A percentile compares a stretch with the other conserved stretches of the same genome.
Conservation (phyloP, 2,113 vertebrate species). For the Pseudolaguvia tuberculata region DNA sequence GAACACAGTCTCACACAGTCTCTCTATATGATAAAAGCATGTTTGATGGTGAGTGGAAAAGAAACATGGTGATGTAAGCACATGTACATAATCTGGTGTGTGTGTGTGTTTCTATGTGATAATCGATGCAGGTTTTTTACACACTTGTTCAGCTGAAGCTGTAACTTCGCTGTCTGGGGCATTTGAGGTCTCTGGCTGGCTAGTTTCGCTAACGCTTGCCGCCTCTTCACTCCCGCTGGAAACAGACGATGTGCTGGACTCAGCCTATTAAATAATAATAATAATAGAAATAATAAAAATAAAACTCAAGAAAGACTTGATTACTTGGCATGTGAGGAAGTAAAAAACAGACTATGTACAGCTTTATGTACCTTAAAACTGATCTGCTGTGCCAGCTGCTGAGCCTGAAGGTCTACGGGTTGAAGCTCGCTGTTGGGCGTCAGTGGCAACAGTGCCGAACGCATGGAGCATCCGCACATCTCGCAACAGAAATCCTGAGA, state of each 20-base stretch:
- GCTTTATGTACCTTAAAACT: constrained; percentile 83
- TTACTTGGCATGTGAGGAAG: background rate
- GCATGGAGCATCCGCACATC: constrained; percentile 81
- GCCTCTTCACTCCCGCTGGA: constrained; percentile 47
- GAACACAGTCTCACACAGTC: too few relatives aligned
- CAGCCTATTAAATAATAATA: constrained; percentile 54
- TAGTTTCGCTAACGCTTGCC: constrained; percentile 25
- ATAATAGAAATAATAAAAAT: too few relatives aligned
- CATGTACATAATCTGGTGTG: too few relatives aligned
- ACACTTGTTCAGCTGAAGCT: constrained; percentile 57
- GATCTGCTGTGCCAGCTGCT: constrained; percentile 90
- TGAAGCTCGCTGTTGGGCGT: constrained; percentile 78
- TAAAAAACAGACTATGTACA: background rate
- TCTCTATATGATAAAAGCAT: background rate
- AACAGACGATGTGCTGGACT: constrained; percentile 58
- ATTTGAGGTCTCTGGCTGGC: constrained; percentile 33
- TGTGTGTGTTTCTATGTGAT: too few relatives aligned
- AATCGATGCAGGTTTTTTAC: background rate
- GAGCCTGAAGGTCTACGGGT: constrained; percentile 79
- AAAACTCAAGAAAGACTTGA: background rate
- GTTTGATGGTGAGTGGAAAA: background rate
- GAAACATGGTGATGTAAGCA: too few relatives aligned
- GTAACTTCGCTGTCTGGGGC: constrained; percentile 31
- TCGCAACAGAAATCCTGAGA: constrained; percentile 96
- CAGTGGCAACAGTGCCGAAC: constrained; percentile 76